These are phyloP conservation scores for Pelagia noctiluca DNA, from an alignment of 30 jellyfish, hydroid and myxozoan genomes.

Conservation along the genomic window DNA sequence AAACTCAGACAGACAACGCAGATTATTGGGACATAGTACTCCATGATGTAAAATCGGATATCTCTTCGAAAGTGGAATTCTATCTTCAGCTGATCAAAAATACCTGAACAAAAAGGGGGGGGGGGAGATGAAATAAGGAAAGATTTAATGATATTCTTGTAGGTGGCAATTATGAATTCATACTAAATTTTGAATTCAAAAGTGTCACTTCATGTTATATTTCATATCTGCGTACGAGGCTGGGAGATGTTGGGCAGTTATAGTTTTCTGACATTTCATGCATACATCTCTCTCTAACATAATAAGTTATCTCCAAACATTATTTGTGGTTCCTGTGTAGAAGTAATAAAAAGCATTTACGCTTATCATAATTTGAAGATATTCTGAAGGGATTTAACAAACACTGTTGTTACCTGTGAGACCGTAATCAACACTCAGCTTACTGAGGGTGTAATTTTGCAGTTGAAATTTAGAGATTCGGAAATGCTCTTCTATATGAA, in stretches of 20 bases:
- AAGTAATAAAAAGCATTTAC: no score
- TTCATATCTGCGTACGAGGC: no score
- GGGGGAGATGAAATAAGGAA: no score
- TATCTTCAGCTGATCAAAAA: conserved; percentile 37
- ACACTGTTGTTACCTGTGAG: not conserved
- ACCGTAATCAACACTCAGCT: not conserved
- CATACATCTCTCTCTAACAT: no score
- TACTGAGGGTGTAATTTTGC: not conserved
- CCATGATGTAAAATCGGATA: conserved; percentile 68
- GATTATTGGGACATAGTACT: conserved; percentile 77
- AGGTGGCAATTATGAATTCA: not conserved
- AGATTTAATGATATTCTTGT: not conserved
- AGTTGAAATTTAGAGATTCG: not conserved
- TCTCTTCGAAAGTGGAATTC: conserved; percentile 60
- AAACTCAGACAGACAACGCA: conserved; percentile 71
- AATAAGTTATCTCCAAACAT: no score
- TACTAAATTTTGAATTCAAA: not conserved
- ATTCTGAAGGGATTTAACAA: no score
- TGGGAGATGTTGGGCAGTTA: no score
- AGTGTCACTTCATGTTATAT: no score
- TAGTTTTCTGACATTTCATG: no score
- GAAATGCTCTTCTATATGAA: not conserved
- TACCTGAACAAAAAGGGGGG: no score
- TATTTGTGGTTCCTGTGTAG: no score
- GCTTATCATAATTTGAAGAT: no score